A percentile compares a stretch with the other conserved stretches of the same genome.
Evolutionary conservation across 64 coral and sea anemone species (phyloP).

Genomic region (Montipora efflorescens): DNA sequence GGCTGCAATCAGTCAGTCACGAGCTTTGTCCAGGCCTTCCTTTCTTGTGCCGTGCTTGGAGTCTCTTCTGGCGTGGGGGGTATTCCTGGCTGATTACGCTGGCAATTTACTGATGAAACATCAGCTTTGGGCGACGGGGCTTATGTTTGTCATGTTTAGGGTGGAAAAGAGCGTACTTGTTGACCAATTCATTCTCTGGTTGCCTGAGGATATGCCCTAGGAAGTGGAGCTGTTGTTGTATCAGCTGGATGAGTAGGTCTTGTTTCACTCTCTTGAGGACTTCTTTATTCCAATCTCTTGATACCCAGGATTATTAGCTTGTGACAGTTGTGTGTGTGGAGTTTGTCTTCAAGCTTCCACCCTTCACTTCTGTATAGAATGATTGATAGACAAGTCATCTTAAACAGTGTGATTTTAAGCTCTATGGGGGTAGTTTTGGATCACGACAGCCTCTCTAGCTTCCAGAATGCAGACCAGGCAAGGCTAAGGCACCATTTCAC

Average conservation of each 20-base stretch:
- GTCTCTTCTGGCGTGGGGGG: background rate
- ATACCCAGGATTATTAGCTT: background rate
- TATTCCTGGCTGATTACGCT: background rate
- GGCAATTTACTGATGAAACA: constrained; percentile 15
- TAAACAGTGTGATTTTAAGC: background rate
- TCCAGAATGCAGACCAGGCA: background rate
- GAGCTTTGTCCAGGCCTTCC: constrained; percentile 2
- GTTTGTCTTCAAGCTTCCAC: background rate
- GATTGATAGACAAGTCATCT: background rate
- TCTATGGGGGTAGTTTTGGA: background rate
- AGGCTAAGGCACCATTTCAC: background rate
- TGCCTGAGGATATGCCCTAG: constrained; percentile 23
- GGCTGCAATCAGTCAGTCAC: too few relatives aligned
- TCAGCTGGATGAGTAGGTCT: background rate
- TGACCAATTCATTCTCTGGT: constrained; percentile 11
- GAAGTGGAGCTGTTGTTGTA: background rate
- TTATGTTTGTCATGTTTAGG: background rate
- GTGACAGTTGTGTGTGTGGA: background rate
- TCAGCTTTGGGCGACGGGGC: background rate
- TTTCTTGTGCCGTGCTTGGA: background rate
- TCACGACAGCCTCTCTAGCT: background rate
- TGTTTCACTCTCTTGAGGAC: background rate
- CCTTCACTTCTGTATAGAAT: background rate
- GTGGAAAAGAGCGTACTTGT: background rate
- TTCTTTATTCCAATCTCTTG: background rate